phyloP scores from a whole-genome alignment of 2,113 vertebrate genomes.

The Acanthisitta chloris region DNA sequence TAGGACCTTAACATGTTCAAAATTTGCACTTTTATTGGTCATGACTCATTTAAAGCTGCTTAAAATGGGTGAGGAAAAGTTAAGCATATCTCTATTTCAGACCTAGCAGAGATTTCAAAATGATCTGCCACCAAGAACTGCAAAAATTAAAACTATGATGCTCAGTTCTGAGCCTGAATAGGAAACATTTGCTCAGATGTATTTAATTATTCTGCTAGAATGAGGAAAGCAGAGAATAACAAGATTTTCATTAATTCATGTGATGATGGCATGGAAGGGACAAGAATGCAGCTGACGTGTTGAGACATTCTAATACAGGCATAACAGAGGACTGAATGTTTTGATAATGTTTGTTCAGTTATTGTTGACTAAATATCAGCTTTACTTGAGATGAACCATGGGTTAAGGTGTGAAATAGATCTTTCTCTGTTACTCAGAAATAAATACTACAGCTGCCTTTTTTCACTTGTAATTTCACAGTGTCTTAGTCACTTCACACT shows the following conservation, averaged over 20 bases:
- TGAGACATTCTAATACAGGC: background rate
- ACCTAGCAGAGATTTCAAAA: background rate
- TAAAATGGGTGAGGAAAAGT: background rate
- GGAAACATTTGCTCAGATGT: background rate
- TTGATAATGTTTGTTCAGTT: background rate
- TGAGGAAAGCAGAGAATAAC: background rate
- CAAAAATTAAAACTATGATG: background rate
- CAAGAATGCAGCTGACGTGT: background rate
- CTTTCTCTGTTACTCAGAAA: background rate
- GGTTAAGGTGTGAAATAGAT: background rate
- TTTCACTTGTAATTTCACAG: background rate
- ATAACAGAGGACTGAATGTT: background rate
- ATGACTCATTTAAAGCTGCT: background rate
- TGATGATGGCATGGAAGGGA: background rate
- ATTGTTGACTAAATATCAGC: background rate
- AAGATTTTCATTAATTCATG: background rate
- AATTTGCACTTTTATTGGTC: background rate
- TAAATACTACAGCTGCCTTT: background rate
- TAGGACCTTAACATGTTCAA: background rate
- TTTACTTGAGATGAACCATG: background rate
- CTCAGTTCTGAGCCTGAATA: background rate
- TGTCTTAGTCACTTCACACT: background rate
- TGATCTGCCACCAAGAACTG: background rate
- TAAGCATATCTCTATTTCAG: background rate
- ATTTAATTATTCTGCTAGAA: background rate